These are phyloP conservation scores for Emydura subglobosa DNA, from an alignment of 2,113 vertebrate genomes.

Conservation along the genomic window DNA sequence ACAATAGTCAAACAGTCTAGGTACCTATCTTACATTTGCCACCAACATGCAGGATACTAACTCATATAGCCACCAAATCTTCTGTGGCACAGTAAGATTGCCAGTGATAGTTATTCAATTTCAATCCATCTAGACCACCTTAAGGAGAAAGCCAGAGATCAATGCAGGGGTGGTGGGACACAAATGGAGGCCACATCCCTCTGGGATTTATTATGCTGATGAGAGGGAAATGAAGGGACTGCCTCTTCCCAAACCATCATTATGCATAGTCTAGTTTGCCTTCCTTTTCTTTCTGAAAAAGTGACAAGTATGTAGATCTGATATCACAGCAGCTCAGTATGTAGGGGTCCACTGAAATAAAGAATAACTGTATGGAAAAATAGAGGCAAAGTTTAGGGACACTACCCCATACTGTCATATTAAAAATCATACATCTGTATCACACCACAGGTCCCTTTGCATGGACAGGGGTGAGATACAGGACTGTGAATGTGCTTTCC, in stretches of 20 bases:
- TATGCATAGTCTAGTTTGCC: background rate
- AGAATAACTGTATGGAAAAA: background rate
- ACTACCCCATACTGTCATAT: background rate
- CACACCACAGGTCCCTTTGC: background rate
- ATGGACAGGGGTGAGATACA: background rate
- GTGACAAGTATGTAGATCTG: background rate
- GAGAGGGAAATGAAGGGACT: background rate
- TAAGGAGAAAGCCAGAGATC: background rate
- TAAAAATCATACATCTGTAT: background rate
- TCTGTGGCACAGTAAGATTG: background rate
- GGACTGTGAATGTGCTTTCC: background rate
- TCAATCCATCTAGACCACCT: background rate
- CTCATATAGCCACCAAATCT: background rate
- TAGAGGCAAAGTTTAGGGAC: background rate
- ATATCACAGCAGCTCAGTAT: background rate
- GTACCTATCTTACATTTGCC: background rate
- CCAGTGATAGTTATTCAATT: background rate
- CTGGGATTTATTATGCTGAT: background rate
- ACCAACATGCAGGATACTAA: background rate
- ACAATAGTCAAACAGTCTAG: background rate
- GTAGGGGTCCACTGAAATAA: background rate
- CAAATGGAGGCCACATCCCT: background rate
- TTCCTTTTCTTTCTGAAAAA: background rate
- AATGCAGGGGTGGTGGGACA: background rate
- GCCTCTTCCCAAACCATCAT: background rate